phyloP scores from a whole-genome alignment of 2,113 vertebrate species.

The Onychostruthus taczanowskii region DNA sequence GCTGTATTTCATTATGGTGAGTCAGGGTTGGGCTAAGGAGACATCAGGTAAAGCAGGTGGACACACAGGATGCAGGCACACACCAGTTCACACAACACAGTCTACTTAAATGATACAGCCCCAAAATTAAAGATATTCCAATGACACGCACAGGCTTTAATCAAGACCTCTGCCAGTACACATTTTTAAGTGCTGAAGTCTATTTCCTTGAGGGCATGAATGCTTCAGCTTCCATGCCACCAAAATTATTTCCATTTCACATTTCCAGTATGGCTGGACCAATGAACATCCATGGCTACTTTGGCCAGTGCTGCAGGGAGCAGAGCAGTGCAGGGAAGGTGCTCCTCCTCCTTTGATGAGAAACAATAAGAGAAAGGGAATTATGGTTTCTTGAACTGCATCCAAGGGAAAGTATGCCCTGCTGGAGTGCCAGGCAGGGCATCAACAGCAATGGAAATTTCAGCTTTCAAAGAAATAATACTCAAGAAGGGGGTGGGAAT shows the following conservation, averaged over 20 bases:
- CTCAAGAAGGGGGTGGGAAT: neutral
- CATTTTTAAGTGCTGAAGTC: neutral
- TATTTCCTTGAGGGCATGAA: neutral
- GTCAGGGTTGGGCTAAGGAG: neutral
- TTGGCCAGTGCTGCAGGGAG: conserved; percentile 1
- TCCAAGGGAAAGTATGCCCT: conserved; percentile 66
- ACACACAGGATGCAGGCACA: neutral
- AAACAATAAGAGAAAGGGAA: conserved; percentile 41
- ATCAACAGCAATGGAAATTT: conserved; percentile 62
- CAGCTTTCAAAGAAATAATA: conserved; percentile 58
- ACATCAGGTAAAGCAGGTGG: neutral
- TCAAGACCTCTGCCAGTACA: neutral
- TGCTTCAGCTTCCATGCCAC: neutral
- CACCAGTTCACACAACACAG: neutral
- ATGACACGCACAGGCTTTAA: neutral
- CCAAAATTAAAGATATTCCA: neutral
- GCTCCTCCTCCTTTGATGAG: conserved; percentile 51
- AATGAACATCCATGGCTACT: neutral
- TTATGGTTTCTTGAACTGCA: conserved; percentile 64
- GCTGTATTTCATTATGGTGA: neutral
- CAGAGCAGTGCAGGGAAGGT: neutral
- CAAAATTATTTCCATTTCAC: neutral
- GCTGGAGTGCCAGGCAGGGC: conserved; percentile 60
- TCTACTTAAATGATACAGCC: neutral
- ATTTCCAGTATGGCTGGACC: neutral